Percentiles rank a stretch among this genome's conserved stretches.
These are phyloP conservation scores for Metacarcinus magister DNA, from an alignment of 2,888 invertebrate genomes.

Conservation along the genomic window DNA sequence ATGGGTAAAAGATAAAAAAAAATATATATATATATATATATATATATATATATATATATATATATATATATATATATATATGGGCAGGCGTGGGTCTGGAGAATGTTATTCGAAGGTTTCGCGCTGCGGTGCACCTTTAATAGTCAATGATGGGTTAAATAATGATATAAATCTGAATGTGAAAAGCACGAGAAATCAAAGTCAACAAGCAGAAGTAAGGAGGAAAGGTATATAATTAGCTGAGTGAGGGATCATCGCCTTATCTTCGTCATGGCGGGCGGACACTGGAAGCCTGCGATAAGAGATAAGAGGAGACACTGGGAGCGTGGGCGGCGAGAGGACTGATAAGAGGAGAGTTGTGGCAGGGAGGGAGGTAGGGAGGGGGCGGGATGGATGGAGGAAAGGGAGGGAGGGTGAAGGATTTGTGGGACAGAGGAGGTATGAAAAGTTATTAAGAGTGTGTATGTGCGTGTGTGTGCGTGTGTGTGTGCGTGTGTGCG, in stretches of 20 bases:
- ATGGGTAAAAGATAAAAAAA: too few relatives aligned
- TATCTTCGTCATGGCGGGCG: background rate
- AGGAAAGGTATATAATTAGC: background rate
- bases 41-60: too few relatives aligned
- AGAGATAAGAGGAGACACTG: conserved; percentile 17
- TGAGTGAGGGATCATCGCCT: background rate
- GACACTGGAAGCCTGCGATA: conserved; percentile 26
- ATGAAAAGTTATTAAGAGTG: background rate
- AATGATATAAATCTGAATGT: background rate
- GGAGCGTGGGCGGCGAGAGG: background rate
- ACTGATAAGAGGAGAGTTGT: background rate
- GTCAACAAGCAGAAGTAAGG: background rate
- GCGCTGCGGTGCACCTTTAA: too few relatives aligned
- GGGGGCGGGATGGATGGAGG: background rate
- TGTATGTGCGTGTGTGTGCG: too few relatives aligned
- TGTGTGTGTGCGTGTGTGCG: too few relatives aligned
- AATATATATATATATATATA: too few relatives aligned
- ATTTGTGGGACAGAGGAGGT: background rate
- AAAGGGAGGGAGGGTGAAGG: background rate
- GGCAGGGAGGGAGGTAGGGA: background rate
- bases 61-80: too few relatives aligned
- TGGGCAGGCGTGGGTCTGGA: too few relatives aligned
- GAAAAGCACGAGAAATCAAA: background rate
- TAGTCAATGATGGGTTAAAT: too few relatives aligned
- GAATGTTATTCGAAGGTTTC: too few relatives aligned